Base-by-base conservation (phyloP, 2,113 vertebrate species). In the Sminthopsis crassicaudata region DNA sequence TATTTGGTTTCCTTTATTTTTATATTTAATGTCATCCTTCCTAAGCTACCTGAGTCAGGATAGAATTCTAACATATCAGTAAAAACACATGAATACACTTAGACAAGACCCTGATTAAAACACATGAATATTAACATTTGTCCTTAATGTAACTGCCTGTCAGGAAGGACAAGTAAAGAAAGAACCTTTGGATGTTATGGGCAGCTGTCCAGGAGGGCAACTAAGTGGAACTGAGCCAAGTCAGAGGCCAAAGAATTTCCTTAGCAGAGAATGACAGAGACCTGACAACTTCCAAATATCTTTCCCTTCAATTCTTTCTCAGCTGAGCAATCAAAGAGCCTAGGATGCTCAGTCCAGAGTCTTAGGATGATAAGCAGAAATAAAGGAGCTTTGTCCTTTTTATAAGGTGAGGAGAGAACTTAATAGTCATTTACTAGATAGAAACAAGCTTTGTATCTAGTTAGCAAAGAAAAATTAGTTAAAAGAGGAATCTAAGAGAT, bases 1-100 rank as follows among this genome's bases (percentile, higher is more conserved):
- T 95, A 97, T 93, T 96, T 0, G 0, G 46, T 93, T 94, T 96
- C 53, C 88, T 92, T 94, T 91, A 51, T 91, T 89, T 51, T 93
- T 95, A 52, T 92, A 96, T 97, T 96, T 92, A 94, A 95, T 95
- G 95, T 92, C 46, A 93, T 42, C 96, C 27, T 91, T 51, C 51
- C 46, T 95, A 96, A 93, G 94, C 95, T 84, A 93, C 84, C 92
- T 95, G 93, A 90, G 60, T 54, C 93, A 92, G 88, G 48, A 90
- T 9, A 95, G 94, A 95, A 93, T 51, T 54, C 90, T 27, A 95
- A 53, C 89, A 92, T 30, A n/a, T 26, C 24, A 93, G 60, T 27
- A 42, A 84, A 95, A 95, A 96, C 76, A 27, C 0, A 90, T 26
- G 1, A 8, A 9, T 24, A 91, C 46, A 30, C 53, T 23, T 2